Conservation (phyloP, 1,140 invertebrate genomes). For the Agraylea sexmaculata region DNA sequence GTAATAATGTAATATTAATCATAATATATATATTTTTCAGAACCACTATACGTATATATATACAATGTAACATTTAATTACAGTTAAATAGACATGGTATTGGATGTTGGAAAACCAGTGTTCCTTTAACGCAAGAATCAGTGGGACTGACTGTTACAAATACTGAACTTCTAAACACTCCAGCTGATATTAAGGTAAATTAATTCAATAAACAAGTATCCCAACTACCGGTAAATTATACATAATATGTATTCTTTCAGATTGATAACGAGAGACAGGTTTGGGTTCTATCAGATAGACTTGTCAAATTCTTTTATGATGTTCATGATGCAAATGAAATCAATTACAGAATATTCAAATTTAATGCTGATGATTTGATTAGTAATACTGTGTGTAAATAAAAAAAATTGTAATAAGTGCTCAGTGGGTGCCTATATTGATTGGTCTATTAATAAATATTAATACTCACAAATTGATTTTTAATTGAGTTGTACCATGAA, state of each 20-base stretch:
- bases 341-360: slow-evolving; percentile 49
- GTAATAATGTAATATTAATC: neutral
- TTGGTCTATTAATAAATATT: too few species aligned
- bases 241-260: slow-evolving; percentile 20
- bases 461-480: too few species aligned
- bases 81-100: slow-evolving; percentile 32
- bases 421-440: too few species aligned
- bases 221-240: neutral
- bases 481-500: too few species aligned
- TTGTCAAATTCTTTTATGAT: slow-evolving; percentile 48
- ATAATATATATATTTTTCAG: neutral
- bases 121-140: slow-evolving; percentile 21
- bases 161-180: slow-evolving; percentile 5
- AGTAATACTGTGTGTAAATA: too few species aligned
- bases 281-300: slow-evolving; percentile 52
- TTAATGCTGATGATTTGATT: too few species aligned
- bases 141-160: slow-evolving; percentile 4
- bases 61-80: neutral
- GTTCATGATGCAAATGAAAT: slow-evolving; percentile 36
- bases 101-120: slow-evolving; percentile 35
- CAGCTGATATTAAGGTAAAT: slow-evolving; percentile 38
- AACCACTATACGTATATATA: neutral
- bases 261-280: slow-evolving; percentile 44
- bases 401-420: too few species aligned
- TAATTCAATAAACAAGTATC: neutral